Percentiles rank a stretch among this genome's conserved stretches.
These are phyloP conservation scores for Heliangelus exortis DNA, from an alignment of 2,797 vertebrate species.

Conservation along the genomic window DNA sequence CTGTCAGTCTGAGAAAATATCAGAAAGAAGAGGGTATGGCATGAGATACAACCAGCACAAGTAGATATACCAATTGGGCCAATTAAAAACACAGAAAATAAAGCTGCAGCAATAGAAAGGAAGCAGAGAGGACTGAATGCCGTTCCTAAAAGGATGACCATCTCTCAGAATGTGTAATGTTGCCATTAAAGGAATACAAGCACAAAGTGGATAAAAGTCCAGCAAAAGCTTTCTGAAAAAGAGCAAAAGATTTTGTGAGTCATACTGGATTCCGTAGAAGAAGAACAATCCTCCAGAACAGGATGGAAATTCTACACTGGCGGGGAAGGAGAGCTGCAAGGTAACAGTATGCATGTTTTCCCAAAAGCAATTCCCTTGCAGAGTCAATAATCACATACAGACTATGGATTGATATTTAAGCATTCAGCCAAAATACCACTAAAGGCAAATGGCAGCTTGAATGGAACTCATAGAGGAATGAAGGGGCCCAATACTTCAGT, in stretches of 20 bases:
- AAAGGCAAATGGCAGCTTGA: not conserved
- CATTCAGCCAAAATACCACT: not conserved
- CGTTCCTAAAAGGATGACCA: not conserved
- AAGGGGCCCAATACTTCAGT: not conserved
- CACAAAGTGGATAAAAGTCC: not conserved
- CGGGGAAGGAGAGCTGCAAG: not conserved
- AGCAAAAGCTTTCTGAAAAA: not conserved
- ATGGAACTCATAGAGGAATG: fast-evolving
- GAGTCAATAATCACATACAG: not conserved
- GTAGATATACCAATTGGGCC: not conserved
- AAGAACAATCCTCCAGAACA: not conserved
- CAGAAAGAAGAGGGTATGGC: not conserved
- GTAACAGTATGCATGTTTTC: not conserved
- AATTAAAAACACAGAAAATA: not conserved
- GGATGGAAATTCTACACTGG: not conserved
- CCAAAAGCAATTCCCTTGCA: not conserved
- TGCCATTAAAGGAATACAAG: not conserved
- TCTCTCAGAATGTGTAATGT: not conserved
- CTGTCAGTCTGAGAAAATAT: not conserved
- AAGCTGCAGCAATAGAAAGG: not conserved
- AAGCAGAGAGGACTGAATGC: not conserved
- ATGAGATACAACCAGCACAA: not conserved
- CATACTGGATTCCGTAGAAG: not conserved
- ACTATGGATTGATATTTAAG: not conserved
- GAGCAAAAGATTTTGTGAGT: not conserved